Base-by-base conservation (phyloP, 2,113 vertebrate species). In the Salvator merianae region DNA sequence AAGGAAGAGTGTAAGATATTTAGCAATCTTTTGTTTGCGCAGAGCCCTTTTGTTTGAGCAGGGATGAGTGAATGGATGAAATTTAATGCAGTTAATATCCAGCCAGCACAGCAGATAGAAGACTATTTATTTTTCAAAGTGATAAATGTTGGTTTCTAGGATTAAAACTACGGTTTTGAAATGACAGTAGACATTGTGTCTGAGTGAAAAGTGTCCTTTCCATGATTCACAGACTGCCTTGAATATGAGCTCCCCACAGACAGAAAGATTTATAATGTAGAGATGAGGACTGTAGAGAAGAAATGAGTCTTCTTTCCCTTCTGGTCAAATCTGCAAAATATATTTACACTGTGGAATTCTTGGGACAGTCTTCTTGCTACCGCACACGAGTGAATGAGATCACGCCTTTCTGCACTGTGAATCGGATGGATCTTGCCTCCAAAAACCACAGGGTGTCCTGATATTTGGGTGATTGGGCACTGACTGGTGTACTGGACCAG, bases 111-210 rank as follows among this genome's bases (percentile, higher is more conserved):
- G 65, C 26, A 14, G 80, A 43, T 38, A 20, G 6, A 72, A 88
- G 76, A 26, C 30, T 65, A 30, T 88, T 88, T 88, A 38, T 86
- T 90, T 90, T 89, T 87, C 55, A 71, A 34, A 59, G 59, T 80
- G 77, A 73, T 90, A 73, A 77, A 5, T 86, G 28, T 83, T 89
- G 79, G 40, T 55, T 91, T 87, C 81, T 79, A 68, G 47, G 34
- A 83, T 88, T 77, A 88, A 90, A 77, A 12, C 0, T 6, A 63
- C 83, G 74, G 66, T 26, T 81, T 86, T 55, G 69, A 85, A 85
- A 77, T 43, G 76, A 32, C 3, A 0, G 26, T 50, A 38, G 43
- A 38, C 16, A 8, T 4, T 82, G 59, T 0, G 0, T 63, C 0
- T 0, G 28, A 82, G 80, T 81, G 85, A 84, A 88, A 88, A 86